Evolutionary conservation across 1,140 invertebrate species (phyloP), one percentile per base, ranked within the genome.

Genomic region (Ectropis grisescens): DNA sequence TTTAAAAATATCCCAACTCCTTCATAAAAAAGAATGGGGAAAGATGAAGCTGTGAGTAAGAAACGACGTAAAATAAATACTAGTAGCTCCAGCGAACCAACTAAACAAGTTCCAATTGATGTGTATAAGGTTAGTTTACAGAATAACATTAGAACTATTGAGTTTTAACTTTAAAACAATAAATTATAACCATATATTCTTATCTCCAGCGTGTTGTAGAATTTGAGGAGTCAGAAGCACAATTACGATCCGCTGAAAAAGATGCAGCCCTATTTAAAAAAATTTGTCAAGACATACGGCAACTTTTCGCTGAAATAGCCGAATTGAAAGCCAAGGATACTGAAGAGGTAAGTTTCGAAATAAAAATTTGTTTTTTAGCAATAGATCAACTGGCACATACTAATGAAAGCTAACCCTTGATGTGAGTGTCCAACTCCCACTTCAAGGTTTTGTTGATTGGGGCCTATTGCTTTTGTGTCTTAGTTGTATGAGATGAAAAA

Each of bases 151-250:
- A n/a, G n/a, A n/a, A n/a, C n/a, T n/a, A n/a, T n/a, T n/a, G n/a
- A n/a, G n/a, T n/a, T n/a, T n/a, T n/a, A n/a, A n/a, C n/a, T n/a
- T n/a, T n/a, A n/a, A n/a, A n/a, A n/a, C n/a, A n/a, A n/a, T n/a
- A n/a, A n/a, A n/a, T n/a, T n/a, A n/a, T n/a, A n/a, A n/a, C n/a
- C n/a, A n/a, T n/a, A n/a, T n/a, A n/a, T n/a, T n/a, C n/a, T n/a
- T 29, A 37, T 27, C 82, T 81, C 4, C 42, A 90, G 88, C 85
- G 80, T 60, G 88, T 89, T 26, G 85, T 89, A 28, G 83, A 84
- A 38, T 87, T 85, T 47, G 93, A 94, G 76, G 91, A 93, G 67
- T 82, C 88, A 33, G 91, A 93, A 80, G 89, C 91, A 19, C 69
- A 85, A 19, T 62, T 82, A 26, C 70, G 90, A 41, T 84, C 88